A percentile compares a stretch with the other conserved stretches of the same genome.
phyloP scores from a whole-genome alignment of 2,113 vertebrate genomes.

The Nothoprocta pentlandii region DNA sequence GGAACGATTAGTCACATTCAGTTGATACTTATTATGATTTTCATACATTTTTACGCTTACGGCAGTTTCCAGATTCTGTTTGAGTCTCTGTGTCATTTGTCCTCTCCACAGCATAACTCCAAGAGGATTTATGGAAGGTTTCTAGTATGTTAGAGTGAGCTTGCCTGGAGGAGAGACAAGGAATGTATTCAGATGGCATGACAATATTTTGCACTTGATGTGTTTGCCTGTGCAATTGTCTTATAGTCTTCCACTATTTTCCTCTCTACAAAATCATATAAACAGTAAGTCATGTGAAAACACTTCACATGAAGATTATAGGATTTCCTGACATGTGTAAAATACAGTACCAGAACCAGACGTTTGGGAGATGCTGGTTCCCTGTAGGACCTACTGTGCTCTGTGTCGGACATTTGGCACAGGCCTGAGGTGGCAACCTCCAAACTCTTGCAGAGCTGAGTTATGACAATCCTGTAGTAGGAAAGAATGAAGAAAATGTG shows the following conservation, averaged over 20 bases:
- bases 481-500: not conserved
- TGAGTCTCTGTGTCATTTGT: not conserved
- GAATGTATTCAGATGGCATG: not conserved
- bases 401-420: accelerated
- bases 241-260: not conserved
- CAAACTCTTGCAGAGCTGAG: not conserved
- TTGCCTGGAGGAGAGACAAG: not conserved
- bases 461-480: not conserved
- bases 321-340: not conserved
- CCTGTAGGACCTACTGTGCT: accelerated
- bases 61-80: not conserved
- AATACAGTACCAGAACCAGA: not conserved
- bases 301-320: not conserved
- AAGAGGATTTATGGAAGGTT: not conserved
- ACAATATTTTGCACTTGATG: not conserved
- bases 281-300: not conserved
- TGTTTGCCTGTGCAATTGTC: not conserved
- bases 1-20: not conserved
- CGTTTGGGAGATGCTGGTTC: not conserved
- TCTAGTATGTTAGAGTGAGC: not conserved
- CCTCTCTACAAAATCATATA: not conserved
- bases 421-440: not conserved
- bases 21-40: not conserved
- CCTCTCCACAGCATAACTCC: not conserved
- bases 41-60: not conserved